Percentiles rank a stretch among this genome's conserved stretches.
These are phyloP conservation scores for Lissonota sp. DNA, from an alignment of 2,888 invertebrate species.

Conservation along the genomic window DNA sequence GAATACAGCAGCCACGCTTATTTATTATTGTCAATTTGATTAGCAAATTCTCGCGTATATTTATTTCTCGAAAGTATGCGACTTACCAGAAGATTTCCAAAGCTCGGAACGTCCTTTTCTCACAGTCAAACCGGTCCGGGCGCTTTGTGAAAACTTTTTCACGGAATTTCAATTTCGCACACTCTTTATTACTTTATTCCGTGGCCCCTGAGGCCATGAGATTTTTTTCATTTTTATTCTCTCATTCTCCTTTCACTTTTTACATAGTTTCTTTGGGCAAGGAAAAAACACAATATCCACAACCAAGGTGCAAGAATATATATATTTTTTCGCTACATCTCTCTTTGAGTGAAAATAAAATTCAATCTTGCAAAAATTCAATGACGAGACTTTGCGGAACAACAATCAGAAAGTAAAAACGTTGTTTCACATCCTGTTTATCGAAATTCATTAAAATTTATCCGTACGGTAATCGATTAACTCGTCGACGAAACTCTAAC, in stretches of 20 bases:
- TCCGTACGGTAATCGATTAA: constrained; percentile 35
- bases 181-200: constrained; percentile 52
- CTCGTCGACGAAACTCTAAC: constrained; percentile 8
- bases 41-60: too few species aligned
- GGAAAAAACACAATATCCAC: constrained; percentile 42
- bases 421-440: background rate
- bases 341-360: constrained; percentile 41
- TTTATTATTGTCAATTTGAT: too few species aligned
- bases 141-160: constrained; percentile 41
- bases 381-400: background rate
- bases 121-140: background rate
- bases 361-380: constrained; percentile 33
- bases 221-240: constrained; percentile 14
- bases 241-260: constrained; percentile 32
- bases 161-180: constrained; percentile 58
- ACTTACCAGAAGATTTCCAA: too few species aligned
- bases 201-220: constrained; percentile 22
- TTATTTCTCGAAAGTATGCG: too few species aligned
- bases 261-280: constrained; percentile 54
- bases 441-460: constrained; percentile 13
- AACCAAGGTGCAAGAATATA: constrained; percentile 33
- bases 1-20: too few species aligned
- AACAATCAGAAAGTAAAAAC: background rate
- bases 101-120: background rate
- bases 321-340: constrained; percentile 26